phyloP scores from a whole-genome alignment of 2,888 invertebrate species.

The Mycalesis mineus region DNA sequence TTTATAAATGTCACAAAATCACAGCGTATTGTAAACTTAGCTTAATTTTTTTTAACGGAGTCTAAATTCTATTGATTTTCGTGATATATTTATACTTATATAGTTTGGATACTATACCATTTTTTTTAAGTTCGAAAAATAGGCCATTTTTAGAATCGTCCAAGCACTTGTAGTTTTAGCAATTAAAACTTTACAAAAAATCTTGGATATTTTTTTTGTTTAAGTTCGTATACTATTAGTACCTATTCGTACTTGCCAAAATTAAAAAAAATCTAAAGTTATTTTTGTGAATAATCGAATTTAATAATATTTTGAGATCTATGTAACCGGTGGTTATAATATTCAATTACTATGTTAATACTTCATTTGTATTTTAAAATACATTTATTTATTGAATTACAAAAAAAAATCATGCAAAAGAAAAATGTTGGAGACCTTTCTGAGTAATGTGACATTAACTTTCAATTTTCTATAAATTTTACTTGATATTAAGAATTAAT shows the following conservation, averaged over 20 bases:
- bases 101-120: neutral
- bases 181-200: neutral
- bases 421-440: neutral
- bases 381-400: neutral
- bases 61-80: too few relatives aligned
- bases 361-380: neutral
- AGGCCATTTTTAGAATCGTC: neutral
- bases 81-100: neutral
- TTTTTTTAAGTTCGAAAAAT: neutral
- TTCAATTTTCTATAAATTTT: neutral
- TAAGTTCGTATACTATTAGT: neutral
- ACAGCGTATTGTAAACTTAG: conserved; percentile 1
- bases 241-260: neutral
- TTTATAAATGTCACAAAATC: neutral
- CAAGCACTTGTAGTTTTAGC: neutral
- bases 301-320: neutral
- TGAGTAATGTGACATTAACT: neutral
- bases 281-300: neutral
- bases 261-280: neutral
- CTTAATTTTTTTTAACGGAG: neutral
- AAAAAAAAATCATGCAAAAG: neutral
- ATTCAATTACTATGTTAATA: neutral
- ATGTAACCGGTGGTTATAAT: neutral
- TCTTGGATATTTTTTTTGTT: neutral
- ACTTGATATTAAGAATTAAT: too few relatives aligned